A percentile compares a stretch with the other conserved stretches of the same genome.
These are phyloP conservation scores for Pachycephala philippinensis DNA, from an alignment of 2,113 vertebrate genomes.

Conservation along the genomic window DNA sequence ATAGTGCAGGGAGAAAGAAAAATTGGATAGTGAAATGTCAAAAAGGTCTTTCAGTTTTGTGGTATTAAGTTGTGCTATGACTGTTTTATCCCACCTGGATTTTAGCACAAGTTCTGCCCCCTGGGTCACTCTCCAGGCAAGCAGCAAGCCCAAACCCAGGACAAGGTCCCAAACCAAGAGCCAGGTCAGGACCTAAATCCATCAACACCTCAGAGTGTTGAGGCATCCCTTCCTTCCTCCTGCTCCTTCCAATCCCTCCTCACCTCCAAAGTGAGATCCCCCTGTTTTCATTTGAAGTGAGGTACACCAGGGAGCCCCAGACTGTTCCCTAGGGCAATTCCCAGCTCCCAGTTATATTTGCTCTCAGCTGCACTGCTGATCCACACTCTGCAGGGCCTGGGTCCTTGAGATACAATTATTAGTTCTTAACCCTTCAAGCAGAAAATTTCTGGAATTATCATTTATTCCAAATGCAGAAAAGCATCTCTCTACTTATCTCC, in stretches of 20 bases:
- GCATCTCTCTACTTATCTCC: neutral
- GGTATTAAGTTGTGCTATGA: neutral
- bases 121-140: neutral
- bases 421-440: constrained; percentile 9
- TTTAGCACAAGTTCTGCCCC: neutral
- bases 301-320: neutral
- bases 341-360: neutral
- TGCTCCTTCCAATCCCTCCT: neutral
- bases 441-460: neutral
- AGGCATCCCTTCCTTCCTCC: neutral
- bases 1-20: no score
- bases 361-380: neutral
- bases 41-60: neutral
- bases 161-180: neutral
- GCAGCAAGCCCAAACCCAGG: neutral
- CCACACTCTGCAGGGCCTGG: neutral
- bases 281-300: neutral
- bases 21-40: neutral
- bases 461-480: neutral
- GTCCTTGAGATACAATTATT: neutral
- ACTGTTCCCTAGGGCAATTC: neutral
- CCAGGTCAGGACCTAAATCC: neutral
- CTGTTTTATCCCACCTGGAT: neutral
- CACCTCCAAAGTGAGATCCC: neutral
- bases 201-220: accelerated